Evolutionary conservation across 2,113 vertebrate genomes (phyloP).

Genomic region (Neolamprologus devosi): DNA sequence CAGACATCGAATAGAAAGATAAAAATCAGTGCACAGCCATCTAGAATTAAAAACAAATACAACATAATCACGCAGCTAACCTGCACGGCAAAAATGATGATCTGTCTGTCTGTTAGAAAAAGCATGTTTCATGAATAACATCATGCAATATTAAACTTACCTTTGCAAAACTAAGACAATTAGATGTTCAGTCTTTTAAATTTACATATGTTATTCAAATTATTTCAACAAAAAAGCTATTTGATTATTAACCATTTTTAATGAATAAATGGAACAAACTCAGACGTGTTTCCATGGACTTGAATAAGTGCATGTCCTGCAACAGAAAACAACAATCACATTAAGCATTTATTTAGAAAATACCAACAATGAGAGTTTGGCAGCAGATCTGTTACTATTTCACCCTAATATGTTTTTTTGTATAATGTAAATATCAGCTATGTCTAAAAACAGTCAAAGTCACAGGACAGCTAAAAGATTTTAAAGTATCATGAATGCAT

Average conservation of each 20-base stretch:
- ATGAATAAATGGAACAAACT: background rate
- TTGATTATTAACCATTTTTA: background rate
- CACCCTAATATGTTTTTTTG: background rate
- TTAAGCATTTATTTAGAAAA: background rate
- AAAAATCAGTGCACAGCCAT: background rate
- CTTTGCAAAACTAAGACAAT: background rate
- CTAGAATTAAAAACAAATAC: background rate
- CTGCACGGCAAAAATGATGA: background rate
- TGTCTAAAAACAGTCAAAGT: background rate
- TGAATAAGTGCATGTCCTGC: background rate
- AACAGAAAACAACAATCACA: background rate
- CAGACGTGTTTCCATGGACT: rapidly evolving
- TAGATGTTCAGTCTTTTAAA: background rate
- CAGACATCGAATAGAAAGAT: background rate
- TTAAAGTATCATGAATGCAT: background rate
- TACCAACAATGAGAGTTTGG: rapidly evolving
- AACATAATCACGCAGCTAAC: rapidly evolving
- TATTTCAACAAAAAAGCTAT: background rate
- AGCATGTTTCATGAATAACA: rapidly evolving
- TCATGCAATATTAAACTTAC: background rate
- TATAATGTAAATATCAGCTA: background rate
- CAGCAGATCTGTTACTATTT: background rate
- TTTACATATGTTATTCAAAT: background rate
- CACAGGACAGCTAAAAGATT: rapidly evolving
- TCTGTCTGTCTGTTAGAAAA: background rate